phyloP scores from a whole-genome alignment of 2,888 invertebrate genomes.

The Rhagonycha fulva region DNA sequence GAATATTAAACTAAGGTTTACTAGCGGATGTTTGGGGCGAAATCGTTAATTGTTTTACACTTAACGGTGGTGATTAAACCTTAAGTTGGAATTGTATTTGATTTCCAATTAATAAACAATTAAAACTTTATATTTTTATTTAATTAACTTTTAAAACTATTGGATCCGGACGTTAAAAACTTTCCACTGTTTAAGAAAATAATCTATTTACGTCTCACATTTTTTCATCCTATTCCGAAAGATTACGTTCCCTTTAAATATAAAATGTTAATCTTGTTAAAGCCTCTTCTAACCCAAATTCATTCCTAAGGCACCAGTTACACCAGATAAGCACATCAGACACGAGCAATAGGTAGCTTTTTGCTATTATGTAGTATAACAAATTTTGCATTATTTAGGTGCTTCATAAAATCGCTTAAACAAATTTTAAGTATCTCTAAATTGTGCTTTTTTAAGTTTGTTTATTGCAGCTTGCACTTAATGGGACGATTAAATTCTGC shows the following conservation, averaged over 20 bases:
- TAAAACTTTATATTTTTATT: background rate
- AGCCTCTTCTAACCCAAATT: background rate
- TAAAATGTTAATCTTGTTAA: background rate
- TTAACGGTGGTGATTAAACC: background rate
- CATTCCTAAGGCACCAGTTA: background rate
- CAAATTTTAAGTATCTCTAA: background rate
- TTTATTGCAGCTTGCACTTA: background rate
- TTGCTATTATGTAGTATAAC: background rate
- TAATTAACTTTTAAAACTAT: background rate
- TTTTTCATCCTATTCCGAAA: background rate
- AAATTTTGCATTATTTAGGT: background rate
- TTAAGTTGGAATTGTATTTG: background rate
- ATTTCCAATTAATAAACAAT: background rate
- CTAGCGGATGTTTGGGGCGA: background rate
- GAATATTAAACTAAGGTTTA: background rate
- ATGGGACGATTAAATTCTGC: background rate
- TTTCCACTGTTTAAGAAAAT: background rate
- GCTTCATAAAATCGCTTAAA: background rate
- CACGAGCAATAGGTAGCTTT: background rate
- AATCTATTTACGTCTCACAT: background rate
- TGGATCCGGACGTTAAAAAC: background rate
- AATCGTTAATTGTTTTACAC: background rate
- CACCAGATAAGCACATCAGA: background rate
- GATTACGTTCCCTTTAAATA: background rate
- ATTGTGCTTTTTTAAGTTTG: background rate